These are phyloP conservation scores for Phymatocera aterrima DNA, from an alignment of 2,888 invertebrate genomes.

Conservation along the genomic window DNA sequence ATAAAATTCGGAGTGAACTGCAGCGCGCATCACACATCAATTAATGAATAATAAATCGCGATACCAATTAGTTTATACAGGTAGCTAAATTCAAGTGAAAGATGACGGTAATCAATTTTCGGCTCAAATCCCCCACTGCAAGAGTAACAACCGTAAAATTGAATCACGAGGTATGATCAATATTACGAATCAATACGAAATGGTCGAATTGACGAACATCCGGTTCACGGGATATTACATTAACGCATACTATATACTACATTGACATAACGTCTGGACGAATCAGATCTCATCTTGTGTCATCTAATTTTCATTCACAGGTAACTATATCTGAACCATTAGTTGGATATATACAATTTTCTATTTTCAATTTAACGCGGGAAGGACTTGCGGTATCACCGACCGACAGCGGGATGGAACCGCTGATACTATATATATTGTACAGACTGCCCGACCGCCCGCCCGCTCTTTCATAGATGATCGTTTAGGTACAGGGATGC, in stretches of 20 bases:
- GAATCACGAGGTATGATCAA: constrained; percentile 17
- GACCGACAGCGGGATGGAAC: not conserved
- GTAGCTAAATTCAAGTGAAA: too few relatives aligned
- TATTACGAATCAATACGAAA: constrained; percentile 38
- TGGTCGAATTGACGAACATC: constrained; percentile 34
- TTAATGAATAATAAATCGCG: too few relatives aligned
- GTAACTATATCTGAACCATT: not conserved
- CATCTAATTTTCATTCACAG: not conserved
- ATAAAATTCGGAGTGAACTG: too few relatives aligned
- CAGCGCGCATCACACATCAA: too few relatives aligned
- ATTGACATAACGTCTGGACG: constrained; percentile 38
- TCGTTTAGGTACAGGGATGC: not conserved
- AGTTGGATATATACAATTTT: too few relatives aligned
- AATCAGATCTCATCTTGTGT: constrained; percentile 1
- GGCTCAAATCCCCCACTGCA: too few relatives aligned
- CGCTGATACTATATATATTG: not conserved
- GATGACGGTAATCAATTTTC: too few relatives aligned
- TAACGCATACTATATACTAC: too few relatives aligned
- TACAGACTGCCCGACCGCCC: not conserved
- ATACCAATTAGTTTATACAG: too few relatives aligned
- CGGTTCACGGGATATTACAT: not conserved
- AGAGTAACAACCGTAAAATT: too few relatives aligned
- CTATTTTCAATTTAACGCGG: not conserved
- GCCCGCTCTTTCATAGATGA: not conserved
- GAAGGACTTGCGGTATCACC: not conserved